Conservation (phyloP, 2,113 vertebrate species). For the Tiliqua scincoides region DNA sequence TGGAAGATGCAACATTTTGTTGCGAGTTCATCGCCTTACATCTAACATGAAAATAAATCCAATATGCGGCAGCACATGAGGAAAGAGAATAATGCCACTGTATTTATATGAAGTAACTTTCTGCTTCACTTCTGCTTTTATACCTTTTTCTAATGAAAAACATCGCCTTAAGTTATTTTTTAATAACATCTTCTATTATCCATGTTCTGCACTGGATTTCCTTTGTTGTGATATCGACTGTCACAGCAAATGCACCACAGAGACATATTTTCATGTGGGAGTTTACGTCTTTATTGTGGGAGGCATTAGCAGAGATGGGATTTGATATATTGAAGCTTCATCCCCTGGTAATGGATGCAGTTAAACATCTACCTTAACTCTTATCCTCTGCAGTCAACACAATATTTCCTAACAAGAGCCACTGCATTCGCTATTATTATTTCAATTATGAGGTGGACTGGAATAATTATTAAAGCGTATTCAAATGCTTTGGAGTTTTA, state of each 20-base stretch:
- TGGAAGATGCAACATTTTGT: too few relatives aligned
- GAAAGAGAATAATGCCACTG: background rate
- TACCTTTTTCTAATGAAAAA: conserved; percentile 59
- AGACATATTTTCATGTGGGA: conserved; percentile 34
- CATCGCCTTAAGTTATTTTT: conserved; percentile 52
- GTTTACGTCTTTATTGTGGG: conserved; percentile 47
- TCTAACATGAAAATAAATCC: background rate
- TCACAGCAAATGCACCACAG: conserved; percentile 62
- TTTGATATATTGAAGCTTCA: conserved; percentile 60
- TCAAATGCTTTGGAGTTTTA: conserved; percentile 64
- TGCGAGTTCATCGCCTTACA: background rate
- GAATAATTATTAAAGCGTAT: conserved; percentile 67
- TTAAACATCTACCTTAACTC: conserved; percentile 71
- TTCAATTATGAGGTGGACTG: conserved; percentile 64
- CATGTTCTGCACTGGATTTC: conserved; percentile 29
- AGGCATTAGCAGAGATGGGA: conserved; percentile 47
- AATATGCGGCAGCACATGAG: conserved; percentile 3
- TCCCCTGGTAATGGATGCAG: conserved; percentile 55
- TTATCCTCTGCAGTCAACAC: conserved; percentile 58
- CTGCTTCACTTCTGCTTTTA: conserved; percentile 48
- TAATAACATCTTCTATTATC: conserved; percentile 50
- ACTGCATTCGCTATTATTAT: conserved; percentile 56
- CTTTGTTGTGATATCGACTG: conserved; percentile 54
- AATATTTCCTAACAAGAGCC: conserved; percentile 49
- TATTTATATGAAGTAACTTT: conserved; percentile 52